Evolutionary conservation across 1,140 invertebrate species (phyloP).

Genomic region (Armadillidium nasatum): DNA sequence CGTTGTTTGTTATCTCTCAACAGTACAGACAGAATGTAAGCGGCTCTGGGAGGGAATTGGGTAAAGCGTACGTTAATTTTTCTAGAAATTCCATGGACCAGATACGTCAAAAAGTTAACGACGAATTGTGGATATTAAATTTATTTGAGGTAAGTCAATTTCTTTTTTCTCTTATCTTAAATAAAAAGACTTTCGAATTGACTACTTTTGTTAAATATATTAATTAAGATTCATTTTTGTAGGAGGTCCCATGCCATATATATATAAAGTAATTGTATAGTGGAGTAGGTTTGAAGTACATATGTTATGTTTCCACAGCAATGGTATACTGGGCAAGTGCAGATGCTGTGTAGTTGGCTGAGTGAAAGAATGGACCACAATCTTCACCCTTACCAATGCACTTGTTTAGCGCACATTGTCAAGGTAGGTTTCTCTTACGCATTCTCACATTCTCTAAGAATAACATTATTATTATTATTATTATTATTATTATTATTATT

Average conservation of each 20-base stretch:
- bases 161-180: too few relatives aligned
- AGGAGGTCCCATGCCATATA: too few relatives aligned
- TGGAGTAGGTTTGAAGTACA: too few relatives aligned
- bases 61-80: slow-evolving; percentile 96
- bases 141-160: slow-evolving; percentile 76
- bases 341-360: slow-evolving; percentile 90
- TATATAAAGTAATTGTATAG: too few relatives aligned
- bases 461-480: slow-evolving; percentile 3
- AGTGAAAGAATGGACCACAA: slow-evolving; percentile 88
- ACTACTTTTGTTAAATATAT: too few relatives aligned
- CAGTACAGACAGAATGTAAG: slow-evolving; percentile 64
- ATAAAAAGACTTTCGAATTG: too few relatives aligned
- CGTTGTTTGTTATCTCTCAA: background rate
- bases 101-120: slow-evolving; percentile 90
- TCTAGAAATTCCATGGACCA: slow-evolving; percentile 95
- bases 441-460: background rate
- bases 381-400: slow-evolving; percentile 93
- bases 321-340: slow-evolving; percentile 94
- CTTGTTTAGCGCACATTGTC: slow-evolving; percentile 90
- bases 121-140: slow-evolving; percentile 95
- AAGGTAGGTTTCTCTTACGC: slow-evolving; percentile 62
- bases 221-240: too few relatives aligned
- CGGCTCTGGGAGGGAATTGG: slow-evolving; percentile 87
- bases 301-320: too few relatives aligned
- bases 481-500: background rate